phyloP scores from a whole-genome alignment of 1,140 invertebrate species.

The Tachypleus tridentatus region DNA sequence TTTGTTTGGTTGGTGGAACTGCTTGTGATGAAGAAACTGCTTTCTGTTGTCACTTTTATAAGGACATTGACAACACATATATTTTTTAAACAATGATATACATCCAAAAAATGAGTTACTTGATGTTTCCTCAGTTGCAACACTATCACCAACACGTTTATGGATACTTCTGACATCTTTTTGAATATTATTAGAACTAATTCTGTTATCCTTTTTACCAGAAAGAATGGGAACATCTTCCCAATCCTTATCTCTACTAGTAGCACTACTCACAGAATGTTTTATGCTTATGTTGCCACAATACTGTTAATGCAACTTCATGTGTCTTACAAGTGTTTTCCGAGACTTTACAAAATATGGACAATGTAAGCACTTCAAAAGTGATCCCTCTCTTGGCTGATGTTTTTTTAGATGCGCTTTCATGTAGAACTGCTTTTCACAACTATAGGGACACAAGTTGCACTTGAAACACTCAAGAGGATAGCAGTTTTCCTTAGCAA shows the following conservation, averaged over 20 bases:
- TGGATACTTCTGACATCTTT: too few species aligned
- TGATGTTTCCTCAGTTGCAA: not conserved
- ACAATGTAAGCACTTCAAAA: constrained; percentile 67
- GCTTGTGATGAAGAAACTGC: constrained; percentile 70
- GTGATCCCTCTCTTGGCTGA: constrained; percentile 49
- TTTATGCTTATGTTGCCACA: too few species aligned
- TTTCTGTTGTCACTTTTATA: constrained; percentile 70
- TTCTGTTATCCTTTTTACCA: constrained; percentile 19
- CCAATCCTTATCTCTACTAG: too few species aligned
- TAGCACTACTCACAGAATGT: too few species aligned
- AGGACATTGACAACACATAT: constrained; percentile 57
- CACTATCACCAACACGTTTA: too few species aligned
- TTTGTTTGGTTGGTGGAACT: constrained; percentile 55
- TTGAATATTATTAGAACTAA: too few species aligned
- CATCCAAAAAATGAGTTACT: too few species aligned
- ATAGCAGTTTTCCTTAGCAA: too few species aligned
- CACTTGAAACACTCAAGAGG: too few species aligned
- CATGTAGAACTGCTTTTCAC: constrained; percentile 47
- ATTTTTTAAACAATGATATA: constrained; percentile 29
- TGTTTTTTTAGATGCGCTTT: constrained; percentile 59
- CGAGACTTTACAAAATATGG: constrained; percentile 34
- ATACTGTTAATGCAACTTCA: constrained; percentile 30
- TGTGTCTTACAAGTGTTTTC: constrained; percentile 34
- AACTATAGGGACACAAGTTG: constrained; percentile 59
- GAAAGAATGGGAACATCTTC: too few species aligned